phyloP scores from a whole-genome alignment of 30 jellyfish, hydroid and myxozoan species.

The Calvadosia cruxmelitensis region DNA sequence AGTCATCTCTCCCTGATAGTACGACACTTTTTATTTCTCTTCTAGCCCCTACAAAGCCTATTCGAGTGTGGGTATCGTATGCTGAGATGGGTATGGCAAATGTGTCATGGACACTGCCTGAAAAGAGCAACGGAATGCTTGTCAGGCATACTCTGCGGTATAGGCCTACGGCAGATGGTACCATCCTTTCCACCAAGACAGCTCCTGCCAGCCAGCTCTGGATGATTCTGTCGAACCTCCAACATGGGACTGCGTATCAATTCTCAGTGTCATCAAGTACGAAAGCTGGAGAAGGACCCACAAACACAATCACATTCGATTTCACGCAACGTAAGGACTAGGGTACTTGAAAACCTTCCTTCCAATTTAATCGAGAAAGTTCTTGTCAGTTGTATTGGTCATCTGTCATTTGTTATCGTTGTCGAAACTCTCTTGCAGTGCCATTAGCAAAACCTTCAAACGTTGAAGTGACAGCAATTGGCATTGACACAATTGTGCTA shows the following conservation, averaged over 20 bases:
- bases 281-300: constrained; percentile 61
- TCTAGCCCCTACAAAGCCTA: constrained; percentile 42
- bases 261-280: constrained; percentile 69
- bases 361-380: background rate
- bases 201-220: constrained; percentile 15
- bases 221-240: constrained; percentile 16
- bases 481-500: constrained; percentile 54
- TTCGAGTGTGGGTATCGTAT: constrained; percentile 25
- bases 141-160: constrained; percentile 30
- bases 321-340: constrained; percentile 52
- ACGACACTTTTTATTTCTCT: too few species aligned
- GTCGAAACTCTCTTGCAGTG: too few species aligned
- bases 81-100: constrained; percentile 57
- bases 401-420: too few species aligned
- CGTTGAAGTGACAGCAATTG: constrained; percentile 50
- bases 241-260: constrained; percentile 35
- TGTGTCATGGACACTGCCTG: constrained; percentile 66
- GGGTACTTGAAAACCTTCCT: background rate
- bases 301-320: constrained; percentile 36
- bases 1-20: too few species aligned
- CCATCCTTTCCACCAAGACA: background rate
- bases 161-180: constrained; percentile 24
- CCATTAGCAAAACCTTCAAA: constrained; percentile 51
- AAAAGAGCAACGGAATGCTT: constrained; percentile 36
- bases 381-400: background rate